Base-by-base conservation (phyloP, 1,140 invertebrate species). In the Archivesica marissinica region DNA sequence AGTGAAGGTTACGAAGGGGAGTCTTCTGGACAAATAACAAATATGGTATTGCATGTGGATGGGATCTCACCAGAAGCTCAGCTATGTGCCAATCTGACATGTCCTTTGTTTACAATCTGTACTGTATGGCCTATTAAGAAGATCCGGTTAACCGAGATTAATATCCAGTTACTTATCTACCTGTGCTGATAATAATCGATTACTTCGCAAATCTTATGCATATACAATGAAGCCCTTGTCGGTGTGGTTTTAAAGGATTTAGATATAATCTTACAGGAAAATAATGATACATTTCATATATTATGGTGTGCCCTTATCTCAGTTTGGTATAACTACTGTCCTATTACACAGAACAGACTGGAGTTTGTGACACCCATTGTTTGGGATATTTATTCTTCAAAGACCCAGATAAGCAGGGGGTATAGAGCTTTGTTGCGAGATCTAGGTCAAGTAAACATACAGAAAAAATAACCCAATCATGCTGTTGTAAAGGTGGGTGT, bases 111-210 rank as follows among this genome's bases (percentile, higher is more conserved):
- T 33, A 25, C 30, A 20, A 33, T 64, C 6, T 59, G 59, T 64
- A 64, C 59, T 64, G 59, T 64, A 64, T 64, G 59, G 30, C 59
- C 59, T 64, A 15, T 20, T 35, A 20, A 20, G 59, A 20, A 15
- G 38, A 17, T 25, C 1, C 11, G 59, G 33, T 64, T 25, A 64
- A 64, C 30, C 2, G 33, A 64, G 38, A 35, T 64, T 64, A 64
- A 64, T 33, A 64, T 64, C n/a, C n/a, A 64, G 59, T 64, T 64
- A 64, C 59, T 64, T 64, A 64, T 64, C 59, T 64, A 33, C 59
- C 13, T n/a, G 3, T 64, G 2, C 59, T 35, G 59, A 64, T 64
- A 64, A 35, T 33, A 64, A n/a, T 64, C 30, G 30, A 35, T 64
- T 64, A 35, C 30, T 64, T 64, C 20, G 59, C 59, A 28, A 64